These are phyloP conservation scores for Sinhomidia bicolor DNA, from an alignment of 2,888 invertebrate species.

Conservation along the genomic window DNA sequence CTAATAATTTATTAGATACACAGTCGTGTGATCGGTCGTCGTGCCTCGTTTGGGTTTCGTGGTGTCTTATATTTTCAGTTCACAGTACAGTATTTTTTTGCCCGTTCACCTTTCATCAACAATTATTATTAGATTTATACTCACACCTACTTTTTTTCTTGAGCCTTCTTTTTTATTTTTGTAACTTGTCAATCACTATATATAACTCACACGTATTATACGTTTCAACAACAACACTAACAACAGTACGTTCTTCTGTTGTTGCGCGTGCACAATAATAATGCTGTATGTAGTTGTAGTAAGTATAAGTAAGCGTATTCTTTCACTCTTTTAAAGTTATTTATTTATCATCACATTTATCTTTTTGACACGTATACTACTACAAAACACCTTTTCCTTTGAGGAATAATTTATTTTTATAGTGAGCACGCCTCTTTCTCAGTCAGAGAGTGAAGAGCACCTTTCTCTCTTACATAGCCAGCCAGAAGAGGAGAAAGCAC, in stretches of 20 bases:
- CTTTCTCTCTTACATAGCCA: neutral
- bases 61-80: neutral
- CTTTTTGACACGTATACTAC: neutral
- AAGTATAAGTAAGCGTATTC: neutral
- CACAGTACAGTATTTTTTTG: too few species aligned
- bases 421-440: neutral
- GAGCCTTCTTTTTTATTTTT: neutral
- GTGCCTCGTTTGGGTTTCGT: neutral
- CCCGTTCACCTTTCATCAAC: too few species aligned
- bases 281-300: neutral
- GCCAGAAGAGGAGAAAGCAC: conserved; percentile 30
- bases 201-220: neutral
- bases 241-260: too few species aligned
- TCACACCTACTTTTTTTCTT: too few species aligned
- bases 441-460: neutral
- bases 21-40: neutral
- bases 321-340: neutral
- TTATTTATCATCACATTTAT: neutral
- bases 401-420: too few species aligned
- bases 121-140: too few species aligned
- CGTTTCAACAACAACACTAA: neutral
- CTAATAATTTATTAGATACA: conserved; percentile 41
- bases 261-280: neutral
- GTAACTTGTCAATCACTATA: neutral
- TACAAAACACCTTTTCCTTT: too few species aligned